A percentile compares a stretch with the other conserved stretches of the same genome.
These are phyloP conservation scores for Calliopum simillimum DNA, from an alignment of 2,888 invertebrate species.

Conservation along the genomic window DNA sequence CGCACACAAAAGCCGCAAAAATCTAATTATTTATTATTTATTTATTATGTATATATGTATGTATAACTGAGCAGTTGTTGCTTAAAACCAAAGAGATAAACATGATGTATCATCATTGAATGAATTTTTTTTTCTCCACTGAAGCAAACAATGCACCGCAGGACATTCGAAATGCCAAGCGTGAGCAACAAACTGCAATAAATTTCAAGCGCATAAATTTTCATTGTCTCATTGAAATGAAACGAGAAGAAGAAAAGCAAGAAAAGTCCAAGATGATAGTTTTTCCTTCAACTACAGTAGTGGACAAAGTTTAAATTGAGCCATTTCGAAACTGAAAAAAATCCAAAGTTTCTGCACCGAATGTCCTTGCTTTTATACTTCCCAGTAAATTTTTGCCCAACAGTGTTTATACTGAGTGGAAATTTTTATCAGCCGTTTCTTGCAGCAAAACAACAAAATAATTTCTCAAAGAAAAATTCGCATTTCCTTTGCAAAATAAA, in stretches of 20 bases:
- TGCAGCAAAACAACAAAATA: too few species aligned
- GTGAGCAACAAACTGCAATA: slow-evolving; percentile 9
- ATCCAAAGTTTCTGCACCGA: too few species aligned
- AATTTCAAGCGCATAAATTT: slow-evolving; percentile 31
- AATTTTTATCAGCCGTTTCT: slow-evolving; percentile 28
- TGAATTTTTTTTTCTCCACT: neutral
- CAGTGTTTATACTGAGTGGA: too few species aligned
- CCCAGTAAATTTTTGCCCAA: slow-evolving; percentile 16
- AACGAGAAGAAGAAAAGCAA: too few species aligned
- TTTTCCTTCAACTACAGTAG: too few species aligned
- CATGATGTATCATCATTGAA: neutral
- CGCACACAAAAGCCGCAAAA: slow-evolving; percentile 30
- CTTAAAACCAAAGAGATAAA: slow-evolving; percentile 21
- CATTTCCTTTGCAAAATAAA: slow-evolving; percentile 35
- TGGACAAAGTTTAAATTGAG: too few species aligned
- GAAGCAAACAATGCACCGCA: slow-evolving; percentile 32
- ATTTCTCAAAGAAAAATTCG: slow-evolving; percentile 25
- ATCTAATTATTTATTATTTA: slow-evolving; percentile 52
- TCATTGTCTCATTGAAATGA: slow-evolving; percentile 4
- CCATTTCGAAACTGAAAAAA: too few species aligned
- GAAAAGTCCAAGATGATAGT: too few species aligned
- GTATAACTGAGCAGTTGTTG: slow-evolving; percentile 18
- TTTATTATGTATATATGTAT: slow-evolving; percentile 23
- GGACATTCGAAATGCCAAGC: slow-evolving; percentile 34
- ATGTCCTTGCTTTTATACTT: neutral